Base-by-base conservation (phyloP, 2,888 invertebrate species). In the Hetaerina titia region DNA sequence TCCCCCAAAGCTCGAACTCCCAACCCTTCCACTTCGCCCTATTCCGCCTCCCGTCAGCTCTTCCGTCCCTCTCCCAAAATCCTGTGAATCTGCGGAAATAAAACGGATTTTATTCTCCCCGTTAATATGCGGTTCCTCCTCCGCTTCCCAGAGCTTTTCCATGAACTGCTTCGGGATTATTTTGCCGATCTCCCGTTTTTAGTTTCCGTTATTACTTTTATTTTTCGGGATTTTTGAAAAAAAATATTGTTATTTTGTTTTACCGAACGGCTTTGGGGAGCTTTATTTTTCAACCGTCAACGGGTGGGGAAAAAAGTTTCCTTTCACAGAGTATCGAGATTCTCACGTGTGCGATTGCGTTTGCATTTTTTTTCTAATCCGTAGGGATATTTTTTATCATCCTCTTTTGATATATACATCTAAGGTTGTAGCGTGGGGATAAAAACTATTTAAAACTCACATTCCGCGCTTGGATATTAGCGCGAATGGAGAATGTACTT, bases 121-220 rank as follows among this genome's bases (percentile, higher is more conserved):
- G 19, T n/a, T n/a, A n/a, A 89, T 89, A n/a, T n/a, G 89, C 56
- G 45, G 45, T 57, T 88, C 57, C 57, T 88, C 88, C 88, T 56
- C 88, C 57, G 22, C 69, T 6, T 15, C 69, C n/a, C 15, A 22
- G 22, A 19, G 7, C 15, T 69, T 69, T n/a, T n/a, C 58, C 89
- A 56, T 89, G 89, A 58, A n/a, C 89, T 89, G 89, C 57, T 89
- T 89, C 58, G 89, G 89, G 89, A 89, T 89, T 89, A 89, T 81
- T 81, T 81, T 81, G 25, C 81, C 81, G 81, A 81, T 56, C 89
- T 89, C 89, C 89, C 89, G 56, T 58, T 89, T 58, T 89, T 89
- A 89, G 81, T 89, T 89, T 89, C 89, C 89, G 89, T 89, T 58
- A 58, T 89, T 89, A 89, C 81, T 57, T 89, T 58, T 89, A 57